These are phyloP conservation scores for Drosophila leonis DNA, from an alignment of 2,888 invertebrate species.

Conservation along the genomic window DNA sequence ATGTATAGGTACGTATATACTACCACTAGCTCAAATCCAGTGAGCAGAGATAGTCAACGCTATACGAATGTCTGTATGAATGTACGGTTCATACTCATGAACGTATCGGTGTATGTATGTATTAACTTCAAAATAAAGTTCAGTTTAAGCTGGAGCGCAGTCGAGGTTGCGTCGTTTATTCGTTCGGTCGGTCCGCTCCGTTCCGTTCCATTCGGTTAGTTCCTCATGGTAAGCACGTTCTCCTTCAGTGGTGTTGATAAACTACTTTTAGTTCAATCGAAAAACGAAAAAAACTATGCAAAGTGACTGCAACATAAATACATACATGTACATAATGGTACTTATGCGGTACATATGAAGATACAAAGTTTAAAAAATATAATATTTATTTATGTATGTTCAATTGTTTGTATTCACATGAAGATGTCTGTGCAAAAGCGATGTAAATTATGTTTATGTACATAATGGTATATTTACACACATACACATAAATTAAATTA, in stretches of 20 bases:
- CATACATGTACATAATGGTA: conserved; percentile 9
- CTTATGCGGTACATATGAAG: conserved; percentile 11
- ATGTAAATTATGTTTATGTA: conserved; percentile 4
- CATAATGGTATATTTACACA: conserved; percentile 10
- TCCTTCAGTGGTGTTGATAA: conserved; percentile 63
- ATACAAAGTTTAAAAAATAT: neutral
- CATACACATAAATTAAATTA: neutral
- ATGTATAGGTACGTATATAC: conserved; percentile 13
- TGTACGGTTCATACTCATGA: conserved; percentile 18
- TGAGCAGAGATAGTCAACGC: conserved; percentile 45
- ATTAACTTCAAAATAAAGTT: conserved; percentile 79
- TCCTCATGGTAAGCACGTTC: conserved; percentile 78
- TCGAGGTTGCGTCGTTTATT: conserved; percentile 76
- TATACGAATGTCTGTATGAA: conserved; percentile 34
- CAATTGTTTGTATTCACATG: neutral
- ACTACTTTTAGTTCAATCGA: conserved; percentile 48
- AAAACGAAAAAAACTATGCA: neutral
- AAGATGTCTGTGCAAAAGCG: neutral
- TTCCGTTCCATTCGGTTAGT: conserved; percentile 64
- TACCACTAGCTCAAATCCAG: conserved; percentile 36
- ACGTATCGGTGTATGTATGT: conserved; percentile 51
- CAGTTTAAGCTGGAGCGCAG: conserved; percentile 80
- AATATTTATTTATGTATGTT: conserved; percentile 1
- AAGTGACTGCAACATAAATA: conserved; percentile 46
- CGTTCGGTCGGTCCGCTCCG: conserved; percentile 71